A percentile compares a stretch with the other conserved stretches of the same genome.
These are phyloP conservation scores for Rhynchotus rufescens DNA, from an alignment of 2,797 vertebrate genomes.

Conservation along the genomic window DNA sequence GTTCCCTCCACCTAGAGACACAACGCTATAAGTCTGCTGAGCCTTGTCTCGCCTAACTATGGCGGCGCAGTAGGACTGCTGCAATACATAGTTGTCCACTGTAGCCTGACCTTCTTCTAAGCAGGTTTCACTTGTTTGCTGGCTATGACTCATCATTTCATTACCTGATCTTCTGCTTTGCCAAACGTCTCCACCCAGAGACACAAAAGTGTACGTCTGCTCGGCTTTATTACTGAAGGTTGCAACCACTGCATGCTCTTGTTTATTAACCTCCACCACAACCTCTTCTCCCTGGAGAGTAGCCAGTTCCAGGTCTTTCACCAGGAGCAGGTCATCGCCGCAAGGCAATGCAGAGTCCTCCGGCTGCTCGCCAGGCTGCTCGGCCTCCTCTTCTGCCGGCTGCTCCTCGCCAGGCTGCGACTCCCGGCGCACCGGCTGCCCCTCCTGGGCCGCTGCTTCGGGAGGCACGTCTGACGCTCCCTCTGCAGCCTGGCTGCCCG, in stretches of 20 bases:
- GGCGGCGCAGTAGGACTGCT: not conserved
- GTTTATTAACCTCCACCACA: not conserved
- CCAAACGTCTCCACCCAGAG: not conserved
- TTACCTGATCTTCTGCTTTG: not conserved
- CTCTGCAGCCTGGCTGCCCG: not conserved
- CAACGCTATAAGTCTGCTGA: fast-evolving
- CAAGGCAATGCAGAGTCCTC: fast-evolving
- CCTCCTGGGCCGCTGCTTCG: not conserved
- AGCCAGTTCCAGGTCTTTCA: not conserved
- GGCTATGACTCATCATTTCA: not conserved
- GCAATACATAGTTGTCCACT: fast-evolving
- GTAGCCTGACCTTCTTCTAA: not conserved
- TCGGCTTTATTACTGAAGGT: not conserved
- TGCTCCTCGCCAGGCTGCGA: not conserved
- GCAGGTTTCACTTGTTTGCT: not conserved
- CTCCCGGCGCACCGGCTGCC: not conserved
- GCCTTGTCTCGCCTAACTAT: not conserved
- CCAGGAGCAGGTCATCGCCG: not conserved
- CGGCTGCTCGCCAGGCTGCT: not conserved
- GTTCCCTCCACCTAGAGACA: not conserved
- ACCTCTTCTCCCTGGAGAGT: not conserved
- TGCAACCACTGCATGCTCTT: no score
- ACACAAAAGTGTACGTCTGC: not conserved
- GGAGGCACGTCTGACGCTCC: not conserved
- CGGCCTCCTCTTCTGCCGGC: fast-evolving